phyloP scores from a whole-genome alignment of 53 echinoderm and acorn worm genomes.

The Stichopus horrens region DNA sequence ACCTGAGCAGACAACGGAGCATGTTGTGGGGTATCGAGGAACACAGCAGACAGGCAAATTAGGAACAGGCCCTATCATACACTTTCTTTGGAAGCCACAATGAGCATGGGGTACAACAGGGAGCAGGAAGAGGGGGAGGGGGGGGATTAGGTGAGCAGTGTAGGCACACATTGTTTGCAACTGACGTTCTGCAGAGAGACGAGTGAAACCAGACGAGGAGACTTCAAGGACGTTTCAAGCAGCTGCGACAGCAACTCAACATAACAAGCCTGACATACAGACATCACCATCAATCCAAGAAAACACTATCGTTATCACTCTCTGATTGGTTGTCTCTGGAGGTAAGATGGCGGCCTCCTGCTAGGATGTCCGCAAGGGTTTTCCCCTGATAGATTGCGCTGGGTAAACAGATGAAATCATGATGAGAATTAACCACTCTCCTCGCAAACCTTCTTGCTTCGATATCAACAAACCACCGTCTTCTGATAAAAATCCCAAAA shows the following conservation, averaged over 20 bases:
- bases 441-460: not conserved
- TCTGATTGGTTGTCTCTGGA: constrained; percentile 22
- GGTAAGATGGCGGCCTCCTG: constrained; percentile 35
- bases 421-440: not conserved
- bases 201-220: not conserved
- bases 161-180: not conserved
- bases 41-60: not conserved
- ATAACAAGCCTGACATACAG: not conserved
- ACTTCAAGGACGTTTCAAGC: not conserved
- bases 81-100: not conserved
- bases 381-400: constrained; percentile 15
- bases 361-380: constrained; percentile 11
- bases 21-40: not conserved
- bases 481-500: too few relatives aligned
- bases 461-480: too few relatives aligned
- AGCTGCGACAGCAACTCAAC: not conserved
- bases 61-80: not conserved
- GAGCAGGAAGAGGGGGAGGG: not conserved
- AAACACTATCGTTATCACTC: constrained; percentile 37
- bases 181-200: not conserved
- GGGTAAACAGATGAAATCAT: constrained; percentile 6
- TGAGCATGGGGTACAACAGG: not conserved
- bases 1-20: too few relatives aligned
- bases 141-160: not conserved
- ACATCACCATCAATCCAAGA: constrained; percentile 30